Evolutionary conservation across 2,888 invertebrate genomes (phyloP), one percentile per base, ranked within the genome.

Genomic region (Terebella lapidaria): DNA sequence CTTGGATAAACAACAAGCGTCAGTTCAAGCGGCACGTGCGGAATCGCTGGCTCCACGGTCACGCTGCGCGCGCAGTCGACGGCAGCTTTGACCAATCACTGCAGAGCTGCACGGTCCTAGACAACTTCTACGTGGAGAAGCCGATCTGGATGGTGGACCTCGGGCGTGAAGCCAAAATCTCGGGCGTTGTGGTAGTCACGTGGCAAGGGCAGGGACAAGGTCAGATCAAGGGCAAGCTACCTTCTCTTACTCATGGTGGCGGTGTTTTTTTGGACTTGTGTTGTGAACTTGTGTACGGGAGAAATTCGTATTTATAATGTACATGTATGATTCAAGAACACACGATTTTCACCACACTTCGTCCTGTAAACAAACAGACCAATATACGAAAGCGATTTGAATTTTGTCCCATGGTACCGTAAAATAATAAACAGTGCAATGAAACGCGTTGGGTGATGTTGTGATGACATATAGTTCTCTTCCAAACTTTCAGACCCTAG

Each of bases 81-180:
- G 84, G 84, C 3, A 74, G 75, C 59, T 73, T 76, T 55, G 79
- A 81, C 65, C 74, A 76, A 29, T 73, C 74, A 5, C 73, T 83
- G 3, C 77, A 81, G 27, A 65, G 67, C 60, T 84, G 84, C 66
- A 83, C 84, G 30, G 81, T 84, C 42, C 74, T 84, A 52, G 83
- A 84, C 72, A 83, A 83, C 73, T 80, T 82, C 66, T 83, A 82
- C 67, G 83, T 82, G n/a, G 82, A 83, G 57, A 77, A 80, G 56
- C 84, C 84, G 0, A 77, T 83, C 52, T 83, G 83, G 82, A 83
- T 82, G 73, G 83, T 84, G 5, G 84, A 84, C 67, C 72, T 84
- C 45, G 82, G 83, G 5, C 71, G 72, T 55, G 77, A 76, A 63
- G 70, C 69, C 57, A 71, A 75, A 20, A 78, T 84, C 25, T 73